A percentile compares a stretch with the other conserved stretches of the same genome.
phyloP scores from a whole-genome alignment of 2,888 invertebrate genomes.

The Aleiodes alternator region DNA sequence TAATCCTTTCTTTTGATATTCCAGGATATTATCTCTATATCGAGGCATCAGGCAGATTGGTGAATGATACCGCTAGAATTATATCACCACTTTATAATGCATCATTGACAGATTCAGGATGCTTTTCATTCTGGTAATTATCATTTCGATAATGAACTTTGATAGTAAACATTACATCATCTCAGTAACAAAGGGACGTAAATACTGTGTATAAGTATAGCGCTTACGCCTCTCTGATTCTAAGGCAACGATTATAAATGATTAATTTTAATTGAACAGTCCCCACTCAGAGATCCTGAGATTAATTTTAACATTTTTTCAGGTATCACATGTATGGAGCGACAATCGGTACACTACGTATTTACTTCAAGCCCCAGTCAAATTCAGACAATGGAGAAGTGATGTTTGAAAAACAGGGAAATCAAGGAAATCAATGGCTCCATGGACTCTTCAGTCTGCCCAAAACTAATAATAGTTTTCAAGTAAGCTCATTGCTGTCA shows the following conservation, averaged over 20 bases:
- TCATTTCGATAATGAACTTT: no score
- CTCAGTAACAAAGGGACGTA: no score
- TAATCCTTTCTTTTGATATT: slow-evolving; percentile 59
- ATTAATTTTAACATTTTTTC: slow-evolving; percentile 65
- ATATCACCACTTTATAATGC: slow-evolving; percentile 83
- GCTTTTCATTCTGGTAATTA: slow-evolving; percentile 76
- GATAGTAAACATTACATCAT: no score
- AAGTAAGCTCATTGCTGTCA: slow-evolving; percentile 63
- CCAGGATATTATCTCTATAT: slow-evolving; percentile 89
- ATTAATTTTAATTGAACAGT: no score
- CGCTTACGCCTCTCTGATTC: no score
- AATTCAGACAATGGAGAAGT: slow-evolving; percentile 74
- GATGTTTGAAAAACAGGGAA: slow-evolving; percentile 81
- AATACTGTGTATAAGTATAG: no score
- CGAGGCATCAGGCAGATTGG: slow-evolving; percentile 82
- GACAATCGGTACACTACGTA: slow-evolving; percentile 78
- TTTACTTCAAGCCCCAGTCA: slow-evolving; percentile 77
- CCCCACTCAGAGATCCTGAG: neutral
- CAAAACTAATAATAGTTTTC: slow-evolving; percentile 68
- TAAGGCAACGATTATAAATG: no score
- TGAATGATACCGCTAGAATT: slow-evolving; percentile 83
- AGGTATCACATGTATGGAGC: slow-evolving; percentile 89
- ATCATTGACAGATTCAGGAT: slow-evolving; percentile 71
- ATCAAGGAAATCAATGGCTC: slow-evolving; percentile 84
- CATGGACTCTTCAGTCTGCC: slow-evolving; percentile 76